Base-by-base conservation (phyloP, 2,113 vertebrate genomes). In the Lepisosteus oculatus region DNA sequence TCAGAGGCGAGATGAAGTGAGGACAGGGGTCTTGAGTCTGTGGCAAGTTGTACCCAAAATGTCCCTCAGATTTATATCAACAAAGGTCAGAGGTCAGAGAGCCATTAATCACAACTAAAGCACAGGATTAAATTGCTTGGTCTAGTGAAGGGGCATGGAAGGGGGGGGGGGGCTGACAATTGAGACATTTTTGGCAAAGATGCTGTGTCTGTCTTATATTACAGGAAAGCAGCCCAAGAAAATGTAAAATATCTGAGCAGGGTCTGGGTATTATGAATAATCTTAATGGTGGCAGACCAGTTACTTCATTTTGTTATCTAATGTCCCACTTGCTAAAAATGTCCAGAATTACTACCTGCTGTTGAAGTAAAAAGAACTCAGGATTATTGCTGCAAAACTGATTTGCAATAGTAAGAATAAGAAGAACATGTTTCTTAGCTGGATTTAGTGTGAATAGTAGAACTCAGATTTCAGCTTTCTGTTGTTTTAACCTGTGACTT, bases 161-260 rank as follows among this genome's bases (percentile, higher is more conserved):
- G 8, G 51, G 88, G 74, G 77, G 74, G 77, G 80, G 55, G 73
- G 68, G 15, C n/a, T 51, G 61, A 62, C 71, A 72, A 81, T 78
- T 44, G 77, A 90, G 87, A 85, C 79, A 77, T 85, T 74, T 90
- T 85, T 83, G 84, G 83, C 85, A 78, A 72, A 76, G 12, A 55
- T 76, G 83, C 87, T 85, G 83, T 78, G 87, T 88, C 88, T 89
- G 89, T 89, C 87, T 90, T 86, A 83, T 76, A 86, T 92, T 90
- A 90, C 83, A 85, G 76, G 81, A 78, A 3, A 14, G 47, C 59
- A 63, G 80, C 87, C 82, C 55, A 65, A 83, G 88, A 83, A 56
- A 84, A 74, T 59, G 56, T 3, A 11, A 13, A 59, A 12, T 12
- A 13, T 12, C 56, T 13, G 56, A 59, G n/a, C 7, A 13, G 12